Conservation (phyloP, 2,113 vertebrate species). For the Bubo bubo region DNA sequence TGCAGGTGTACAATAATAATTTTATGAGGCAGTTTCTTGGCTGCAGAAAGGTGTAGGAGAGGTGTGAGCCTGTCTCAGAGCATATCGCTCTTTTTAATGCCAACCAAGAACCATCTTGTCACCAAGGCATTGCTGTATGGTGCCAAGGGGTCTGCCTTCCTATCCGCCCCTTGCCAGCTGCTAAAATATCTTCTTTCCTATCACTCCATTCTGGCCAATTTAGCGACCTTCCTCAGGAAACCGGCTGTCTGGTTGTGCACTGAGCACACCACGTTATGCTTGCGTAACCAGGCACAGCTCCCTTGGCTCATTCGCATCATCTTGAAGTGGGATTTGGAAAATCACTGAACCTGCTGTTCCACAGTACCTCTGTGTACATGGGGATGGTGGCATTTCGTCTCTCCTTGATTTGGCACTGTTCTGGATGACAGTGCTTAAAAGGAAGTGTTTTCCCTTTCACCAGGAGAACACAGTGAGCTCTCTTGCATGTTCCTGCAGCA, state of each 20-base stretch:
- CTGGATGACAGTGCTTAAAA: neutral
- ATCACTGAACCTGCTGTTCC: neutral
- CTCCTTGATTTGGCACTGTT: neutral
- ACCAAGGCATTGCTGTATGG: neutral
- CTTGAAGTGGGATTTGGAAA: neutral
- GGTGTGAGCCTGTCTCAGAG: neutral
- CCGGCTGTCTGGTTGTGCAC: neutral
- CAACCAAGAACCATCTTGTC: neutral
- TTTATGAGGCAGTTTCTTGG: slow-evolving; percentile 25
- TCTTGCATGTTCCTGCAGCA: neutral
- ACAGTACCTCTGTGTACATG: neutral
- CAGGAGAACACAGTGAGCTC: neutral
- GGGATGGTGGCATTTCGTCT: neutral
- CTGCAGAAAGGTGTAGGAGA: neutral
- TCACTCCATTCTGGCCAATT: neutral
- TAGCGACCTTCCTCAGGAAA: neutral
- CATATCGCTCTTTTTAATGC: neutral
- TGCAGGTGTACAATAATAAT: neutral
- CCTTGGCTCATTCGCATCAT: neutral
- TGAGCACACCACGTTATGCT: accelerated
- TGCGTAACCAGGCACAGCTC: neutral
- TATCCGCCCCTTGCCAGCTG: neutral
- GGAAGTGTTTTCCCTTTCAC: neutral
- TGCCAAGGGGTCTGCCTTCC: neutral
- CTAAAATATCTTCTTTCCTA: neutral